Conservation (phyloP, 2,113 vertebrate genomes). For the Eolophus roseicapilla region DNA sequence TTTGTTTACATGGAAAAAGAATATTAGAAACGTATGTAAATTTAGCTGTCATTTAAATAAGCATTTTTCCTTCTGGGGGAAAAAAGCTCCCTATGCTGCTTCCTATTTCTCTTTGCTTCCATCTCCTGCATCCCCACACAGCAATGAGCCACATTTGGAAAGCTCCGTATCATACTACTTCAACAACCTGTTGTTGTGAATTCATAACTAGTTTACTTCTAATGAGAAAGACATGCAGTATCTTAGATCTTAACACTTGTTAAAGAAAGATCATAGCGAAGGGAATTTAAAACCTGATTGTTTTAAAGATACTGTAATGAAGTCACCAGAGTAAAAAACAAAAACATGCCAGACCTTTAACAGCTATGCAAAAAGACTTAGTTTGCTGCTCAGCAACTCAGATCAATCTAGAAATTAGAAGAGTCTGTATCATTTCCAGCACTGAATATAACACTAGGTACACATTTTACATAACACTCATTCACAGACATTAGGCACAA, state of each 20-base stretch:
- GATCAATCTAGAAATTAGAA: background rate
- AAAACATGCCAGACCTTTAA: background rate
- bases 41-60: conserved; percentile 33
- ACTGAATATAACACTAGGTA: background rate
- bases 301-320: background rate
- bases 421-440: background rate
- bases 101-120: conserved; percentile 20
- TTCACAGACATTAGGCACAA: background rate
- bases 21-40: conserved; percentile 32
- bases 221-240: background rate
- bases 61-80: background rate
- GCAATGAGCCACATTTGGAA: background rate
- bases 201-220: background rate
- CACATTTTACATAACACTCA: conserved; percentile 15
- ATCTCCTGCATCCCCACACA: background rate
- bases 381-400: background rate
- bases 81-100: background rate
- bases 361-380: background rate
- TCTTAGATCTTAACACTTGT: background rate
- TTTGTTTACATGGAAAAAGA: conserved; percentile 49
- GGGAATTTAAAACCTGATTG: background rate
- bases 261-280: background rate
- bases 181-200: conserved; percentile 18
- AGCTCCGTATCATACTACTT: background rate
- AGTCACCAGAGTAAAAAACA: background rate